Evolutionary conservation across 1,140 invertebrate genomes (phyloP), one percentile per base, ranked within the genome.

Genomic region (Bombus superbus): DNA sequence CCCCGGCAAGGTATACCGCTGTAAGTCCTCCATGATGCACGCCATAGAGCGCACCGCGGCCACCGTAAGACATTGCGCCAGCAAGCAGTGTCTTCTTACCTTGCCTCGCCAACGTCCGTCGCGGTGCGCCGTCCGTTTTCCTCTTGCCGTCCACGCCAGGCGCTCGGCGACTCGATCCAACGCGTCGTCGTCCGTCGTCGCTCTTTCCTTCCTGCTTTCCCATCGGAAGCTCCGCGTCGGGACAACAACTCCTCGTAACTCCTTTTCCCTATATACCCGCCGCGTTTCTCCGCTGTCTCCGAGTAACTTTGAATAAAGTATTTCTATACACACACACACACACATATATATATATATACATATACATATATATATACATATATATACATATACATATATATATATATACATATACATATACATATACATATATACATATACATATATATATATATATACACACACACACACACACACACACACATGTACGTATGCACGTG

Each of bases 1-100:
- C 88, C 73, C 53, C 69, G 53, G 85, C 77, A 44, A 90, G 89
- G 80, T 90, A 86, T 90, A 90, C 83, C 89, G 83, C 89, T 90
- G 83, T 40, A 84, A 90, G 86, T 90, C 86, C 89, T 84, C 89
- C 89, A 90, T 90, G 89, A 90, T 90, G 89, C 89, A 86, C 89
- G 89, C 89, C 89, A 86, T 90, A 90, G 89, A 90, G 83, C 88
- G 83, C 76, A 62, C 73, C 74, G 73, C 81, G 74, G 81, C 85
- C 85, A 85, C 86, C 69, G 82, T 87, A 87, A 83, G 83, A 87
- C 86, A 80, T 87, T 57, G 82, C 81, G 78, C 78, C 87, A 81
- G 47, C 59, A 11, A n/a, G 59, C 89, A 88, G 89, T 90, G 88
- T 68, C 79, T 88, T 68, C 79, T 88, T 85, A 82, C 86, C 88